Conservation (phyloP, 2,888 invertebrate species). For the Drosophila trichaetosa region DNA sequence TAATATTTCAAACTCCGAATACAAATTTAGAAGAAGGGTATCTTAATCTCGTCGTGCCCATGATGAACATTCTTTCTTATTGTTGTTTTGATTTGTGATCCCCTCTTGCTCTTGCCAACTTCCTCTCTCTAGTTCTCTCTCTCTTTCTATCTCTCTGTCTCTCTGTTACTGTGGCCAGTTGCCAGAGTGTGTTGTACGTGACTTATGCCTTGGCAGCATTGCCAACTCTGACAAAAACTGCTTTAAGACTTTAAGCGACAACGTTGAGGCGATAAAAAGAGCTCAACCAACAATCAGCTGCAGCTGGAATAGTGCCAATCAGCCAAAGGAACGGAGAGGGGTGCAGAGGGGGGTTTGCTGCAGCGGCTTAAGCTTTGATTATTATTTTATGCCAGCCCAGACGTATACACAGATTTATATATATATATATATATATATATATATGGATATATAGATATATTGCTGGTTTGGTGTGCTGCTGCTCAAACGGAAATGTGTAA, state of each 20-base stretch:
- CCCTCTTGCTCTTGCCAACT: conserved; percentile 15
- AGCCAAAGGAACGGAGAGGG: neutral
- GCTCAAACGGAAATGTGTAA: conserved; percentile 62
- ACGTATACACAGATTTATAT: neutral
- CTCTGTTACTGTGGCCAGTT: conserved; percentile 11
- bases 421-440: neutral
- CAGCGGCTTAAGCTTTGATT: conserved; percentile 54
- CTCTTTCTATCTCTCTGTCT: neutral
- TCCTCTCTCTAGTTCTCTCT: conserved; percentile 6
- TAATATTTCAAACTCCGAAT: neutral
- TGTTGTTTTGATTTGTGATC: conserved; percentile 7
- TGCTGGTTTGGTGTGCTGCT: conserved; percentile 4
- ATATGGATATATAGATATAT: neutral
- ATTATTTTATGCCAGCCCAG: conserved; percentile 25
- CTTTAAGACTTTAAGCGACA: conserved; percentile 31
- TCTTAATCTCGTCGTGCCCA: neutral
- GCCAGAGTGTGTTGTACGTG: conserved; percentile 57
- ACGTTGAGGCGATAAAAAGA: conserved; percentile 44
- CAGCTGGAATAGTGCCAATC: conserved; percentile 58
- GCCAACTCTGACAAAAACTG: conserved; percentile 39
- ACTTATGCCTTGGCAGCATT: conserved; percentile 64
- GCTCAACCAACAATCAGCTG: conserved; percentile 34
- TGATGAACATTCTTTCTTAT: neutral
- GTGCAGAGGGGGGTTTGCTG: neutral
- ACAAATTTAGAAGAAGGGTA: neutral